phyloP scores from a whole-genome alignment of 2,888 invertebrate species.

The Thecocarcelia acutangulata region DNA sequence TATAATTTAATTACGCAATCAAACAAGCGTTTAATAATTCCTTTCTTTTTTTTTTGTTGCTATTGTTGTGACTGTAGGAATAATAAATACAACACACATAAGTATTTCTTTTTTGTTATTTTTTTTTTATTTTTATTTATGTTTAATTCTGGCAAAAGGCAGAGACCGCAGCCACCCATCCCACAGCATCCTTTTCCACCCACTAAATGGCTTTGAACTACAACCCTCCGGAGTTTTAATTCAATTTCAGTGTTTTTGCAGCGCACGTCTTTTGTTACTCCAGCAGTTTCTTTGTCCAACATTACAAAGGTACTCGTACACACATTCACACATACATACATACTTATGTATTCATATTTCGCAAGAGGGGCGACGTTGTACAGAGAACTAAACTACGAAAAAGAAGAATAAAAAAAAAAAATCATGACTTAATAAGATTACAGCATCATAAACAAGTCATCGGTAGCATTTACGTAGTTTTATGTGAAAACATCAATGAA shows the following conservation, averaged over 20 bases:
- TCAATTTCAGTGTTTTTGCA: slow-evolving; percentile 59
- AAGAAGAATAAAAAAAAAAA: too few relatives aligned
- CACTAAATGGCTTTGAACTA: slow-evolving; percentile 58
- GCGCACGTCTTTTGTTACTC: slow-evolving; percentile 66
- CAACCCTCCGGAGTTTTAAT: slow-evolving; percentile 66
- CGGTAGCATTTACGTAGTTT: slow-evolving; percentile 48
- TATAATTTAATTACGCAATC: slow-evolving; percentile 73
- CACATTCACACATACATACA: too few relatives aligned
- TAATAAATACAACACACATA: slow-evolving; percentile 50
- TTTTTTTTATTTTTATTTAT: too few relatives aligned
- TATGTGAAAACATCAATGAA: slow-evolving; percentile 33
- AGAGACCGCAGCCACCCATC: slow-evolving; percentile 58
- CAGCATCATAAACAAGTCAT: slow-evolving; percentile 62
- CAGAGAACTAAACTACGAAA: slow-evolving; percentile 9
- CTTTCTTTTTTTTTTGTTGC: slow-evolving; percentile 49
- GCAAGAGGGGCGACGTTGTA: slow-evolving; percentile 29
- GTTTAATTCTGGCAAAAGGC: slow-evolving; percentile 43
- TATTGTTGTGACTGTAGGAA: slow-evolving; percentile 66
- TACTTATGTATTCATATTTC: slow-evolving; percentile 21
- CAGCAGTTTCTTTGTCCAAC: slow-evolving; percentile 34
- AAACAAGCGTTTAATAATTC: slow-evolving; percentile 73
- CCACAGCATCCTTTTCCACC: slow-evolving; percentile 51
- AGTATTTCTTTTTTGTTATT: slow-evolving; percentile 32
- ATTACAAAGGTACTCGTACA: slow-evolving; percentile 26
- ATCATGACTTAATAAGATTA: slow-evolving; percentile 65